Evolutionary conservation across 2,888 invertebrate species (phyloP).

Genomic region (Torymus tubicola): DNA sequence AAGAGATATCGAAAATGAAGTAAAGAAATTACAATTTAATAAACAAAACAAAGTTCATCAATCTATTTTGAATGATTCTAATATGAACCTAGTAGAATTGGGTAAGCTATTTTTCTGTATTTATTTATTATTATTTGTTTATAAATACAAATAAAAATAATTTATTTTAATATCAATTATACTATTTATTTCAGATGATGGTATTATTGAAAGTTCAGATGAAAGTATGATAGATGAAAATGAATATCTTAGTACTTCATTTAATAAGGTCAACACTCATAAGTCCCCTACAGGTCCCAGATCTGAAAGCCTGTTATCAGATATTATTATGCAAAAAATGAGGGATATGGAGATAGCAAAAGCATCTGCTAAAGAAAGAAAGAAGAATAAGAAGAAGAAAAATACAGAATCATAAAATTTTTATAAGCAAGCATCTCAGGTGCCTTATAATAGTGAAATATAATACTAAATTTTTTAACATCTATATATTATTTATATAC

Average conservation of each 20-base stretch:
- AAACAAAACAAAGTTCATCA: not conserved
- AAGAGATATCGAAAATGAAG: not conserved
- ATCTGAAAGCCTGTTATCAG: slow-evolving; percentile 16
- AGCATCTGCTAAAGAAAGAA: slow-evolving; percentile 27
- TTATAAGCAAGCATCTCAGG: not conserved
- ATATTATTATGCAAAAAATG: slow-evolving; percentile 20
- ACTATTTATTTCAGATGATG: slow-evolving; percentile 45
- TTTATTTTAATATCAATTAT: not conserved
- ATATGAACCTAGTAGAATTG: slow-evolving; percentile 28
- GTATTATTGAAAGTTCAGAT: slow-evolving; percentile 25
- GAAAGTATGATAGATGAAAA: slow-evolving; percentile 28
- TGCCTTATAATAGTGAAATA: not conserved
- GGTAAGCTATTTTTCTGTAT: slow-evolving; percentile 13
- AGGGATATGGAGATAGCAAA: slow-evolving; percentile 25
- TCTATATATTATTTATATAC: not conserved
- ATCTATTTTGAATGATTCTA: not conserved
- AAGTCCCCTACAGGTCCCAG: not conserved
- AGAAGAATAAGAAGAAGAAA: slow-evolving; percentile 23
- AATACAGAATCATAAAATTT: not conserved
- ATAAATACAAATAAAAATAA: not conserved
- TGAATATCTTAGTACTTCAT: not conserved
- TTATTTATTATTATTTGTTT: not conserved
- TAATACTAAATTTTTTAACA: not conserved
- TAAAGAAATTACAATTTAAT: not conserved
- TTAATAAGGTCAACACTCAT: not conserved